Evolutionary conservation across 1,140 invertebrate species (phyloP).

Genomic region (Bombus soroeensis): DNA sequence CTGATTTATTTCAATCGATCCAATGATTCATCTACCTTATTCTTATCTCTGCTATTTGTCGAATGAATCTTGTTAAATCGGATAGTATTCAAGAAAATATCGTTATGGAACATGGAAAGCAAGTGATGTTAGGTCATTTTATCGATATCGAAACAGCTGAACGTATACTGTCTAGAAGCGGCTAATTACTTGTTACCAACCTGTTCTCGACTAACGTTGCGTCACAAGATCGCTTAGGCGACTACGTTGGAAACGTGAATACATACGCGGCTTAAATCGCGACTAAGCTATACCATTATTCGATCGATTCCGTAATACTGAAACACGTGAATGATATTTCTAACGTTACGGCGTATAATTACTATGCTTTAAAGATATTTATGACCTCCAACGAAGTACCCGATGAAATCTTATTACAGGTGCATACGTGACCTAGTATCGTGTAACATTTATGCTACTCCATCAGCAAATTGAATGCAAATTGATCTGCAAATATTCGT

Average conservation of each 20-base stretch:
- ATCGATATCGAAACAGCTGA: not conserved
- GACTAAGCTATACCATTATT: not conserved
- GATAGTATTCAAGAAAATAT: not conserved
- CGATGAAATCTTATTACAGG: not conserved
- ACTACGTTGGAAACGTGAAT: not conserved
- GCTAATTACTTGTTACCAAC: slow-evolving; percentile 17
- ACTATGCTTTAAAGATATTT: not conserved
- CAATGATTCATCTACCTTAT: not conserved
- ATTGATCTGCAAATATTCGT: not conserved
- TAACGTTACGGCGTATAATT: not conserved
- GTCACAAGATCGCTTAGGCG: not conserved
- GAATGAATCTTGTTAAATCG: not conserved
- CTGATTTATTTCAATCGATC: not conserved
- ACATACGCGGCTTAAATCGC: not conserved
- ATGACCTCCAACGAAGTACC: not conserved
- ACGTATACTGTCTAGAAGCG: not conserved
- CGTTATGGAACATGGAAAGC: not conserved
- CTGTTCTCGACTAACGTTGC: not conserved
- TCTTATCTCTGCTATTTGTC: not conserved
- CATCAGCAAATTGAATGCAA: not conserved
- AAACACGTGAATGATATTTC: slow-evolving; percentile 20
- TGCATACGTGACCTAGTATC: not conserved
- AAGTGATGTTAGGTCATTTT: not conserved
- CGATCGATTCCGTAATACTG: not conserved
- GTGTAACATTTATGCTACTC: not conserved